Base-by-base conservation (phyloP, 2,888 invertebrate species). In the Synergus laeviventris region DNA sequence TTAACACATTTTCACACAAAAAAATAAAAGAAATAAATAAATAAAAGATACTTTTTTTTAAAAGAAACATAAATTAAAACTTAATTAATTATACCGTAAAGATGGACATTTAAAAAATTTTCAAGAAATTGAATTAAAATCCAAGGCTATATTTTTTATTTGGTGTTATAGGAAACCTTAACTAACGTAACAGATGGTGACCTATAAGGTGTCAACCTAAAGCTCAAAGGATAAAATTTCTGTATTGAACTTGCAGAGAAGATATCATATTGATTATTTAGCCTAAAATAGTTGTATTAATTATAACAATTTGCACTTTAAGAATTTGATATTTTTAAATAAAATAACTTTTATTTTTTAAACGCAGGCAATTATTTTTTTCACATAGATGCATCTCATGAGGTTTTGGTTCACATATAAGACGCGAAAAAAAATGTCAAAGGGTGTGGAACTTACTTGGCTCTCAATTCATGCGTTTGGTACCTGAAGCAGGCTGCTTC, bases 401-500 rank as follows among this genome's bases (percentile, higher is more conserved):
- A n/a, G n/a, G n/a, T 16, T 66, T 36, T 39, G 31, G 49, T 36
- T 62, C 49, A 74, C 21, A 66, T 7, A 59, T 56, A 3, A 45
- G 56, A 56, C 56, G 66, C 39, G 56, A 62, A 54, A 66, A 38
- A 59, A 64, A 76, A 66, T 38, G 21, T 45, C 1, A 24, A 54
- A 59, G 11, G 39, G 49, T 60, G 56, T 64, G 12, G 16, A 49
- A 83, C 84, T 81, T 77, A 84, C 83, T 79, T 78, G 74, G 24
- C 64, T 78, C 73, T 73, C 79, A 77, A 74, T 73, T 82, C 81
- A 83, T 84, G 76, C 77, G 81, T 73, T 59, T 73, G 75, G 78
- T 74, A 75, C 49, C 73, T 36, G 54, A 45, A 24, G 61, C 64
- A 24, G 74, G 24, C 39, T 75, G 16, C 18, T 74, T 18, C 59